These are phyloP conservation scores for Drosophila recens DNA, from an alignment of 2,888 invertebrate species.

Conservation along the genomic window DNA sequence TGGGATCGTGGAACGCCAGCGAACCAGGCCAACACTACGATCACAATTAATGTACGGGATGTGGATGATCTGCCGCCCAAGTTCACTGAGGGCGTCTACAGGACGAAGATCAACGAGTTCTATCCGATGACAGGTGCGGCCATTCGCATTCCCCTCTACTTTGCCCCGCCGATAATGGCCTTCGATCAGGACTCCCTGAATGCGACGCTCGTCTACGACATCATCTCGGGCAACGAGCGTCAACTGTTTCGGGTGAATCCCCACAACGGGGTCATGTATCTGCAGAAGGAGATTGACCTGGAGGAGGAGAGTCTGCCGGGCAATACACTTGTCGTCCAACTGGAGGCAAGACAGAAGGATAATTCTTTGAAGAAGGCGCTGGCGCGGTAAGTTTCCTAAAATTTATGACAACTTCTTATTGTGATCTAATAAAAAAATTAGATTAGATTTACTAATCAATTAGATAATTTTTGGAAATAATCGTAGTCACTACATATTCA, in stretches of 20 bases:
- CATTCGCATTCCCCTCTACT: slow-evolving; percentile 90
- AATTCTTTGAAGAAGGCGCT: slow-evolving; percentile 91
- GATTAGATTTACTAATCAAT: too few relatives aligned
- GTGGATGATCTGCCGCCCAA: slow-evolving; percentile 93
- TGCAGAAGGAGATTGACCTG: slow-evolving; percentile 93
- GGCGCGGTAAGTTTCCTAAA: slow-evolving; percentile 85
- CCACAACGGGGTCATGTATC: slow-evolving; percentile 90
- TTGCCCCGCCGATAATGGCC: slow-evolving; percentile 91
- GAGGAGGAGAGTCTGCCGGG: slow-evolving; percentile 91
- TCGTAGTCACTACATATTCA: too few relatives aligned
- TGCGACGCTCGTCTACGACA: slow-evolving; percentile 91
- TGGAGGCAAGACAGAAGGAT: slow-evolving; percentile 92
- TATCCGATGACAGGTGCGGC: slow-evolving; percentile 91
- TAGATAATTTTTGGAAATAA: too few relatives aligned
- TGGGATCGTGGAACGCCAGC: slow-evolving; percentile 93
- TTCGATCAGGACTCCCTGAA: slow-evolving; percentile 93
- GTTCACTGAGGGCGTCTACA: slow-evolving; percentile 92
- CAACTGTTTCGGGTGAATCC: slow-evolving; percentile 91
- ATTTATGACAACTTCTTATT: too few relatives aligned
- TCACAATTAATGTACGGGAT: slow-evolving; percentile 90
- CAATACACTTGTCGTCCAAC: slow-evolving; percentile 90
- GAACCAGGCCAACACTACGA: slow-evolving; percentile 89
- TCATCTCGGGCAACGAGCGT: slow-evolving; percentile 92
- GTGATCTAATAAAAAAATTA: too few relatives aligned
- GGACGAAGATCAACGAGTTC: slow-evolving; percentile 92